Base-by-base conservation (phyloP, 2,797 vertebrate species). In the Thalassophryne amazonica region DNA sequence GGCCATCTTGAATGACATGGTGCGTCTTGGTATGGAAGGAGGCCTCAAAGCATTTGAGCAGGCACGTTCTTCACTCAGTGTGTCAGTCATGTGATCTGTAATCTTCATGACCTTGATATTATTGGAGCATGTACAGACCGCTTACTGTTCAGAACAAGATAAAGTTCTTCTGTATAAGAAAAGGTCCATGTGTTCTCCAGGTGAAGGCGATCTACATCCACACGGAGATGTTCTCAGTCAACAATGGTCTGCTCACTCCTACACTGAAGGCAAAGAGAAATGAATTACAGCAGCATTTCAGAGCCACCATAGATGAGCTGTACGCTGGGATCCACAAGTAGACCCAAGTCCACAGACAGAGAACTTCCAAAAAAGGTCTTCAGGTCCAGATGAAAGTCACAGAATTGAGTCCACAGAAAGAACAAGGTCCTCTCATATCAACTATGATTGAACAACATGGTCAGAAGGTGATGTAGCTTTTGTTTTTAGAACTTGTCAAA, bases 1-100 rank as follows among this genome's bases (percentile, higher is more conserved):
- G 21, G 80, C 84, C 46, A 88, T 99, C 66, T 68, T 98, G 20
- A 90, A 93, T 52, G 94, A 98, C 69, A 85, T 99, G 53, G 0
- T 92, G 65, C 90, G 47, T 30, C 16, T 94, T 10, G 97, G 97
- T 5, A 97, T 92, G 60, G 92, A 96, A 34, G 82, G 84, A 40
- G 94, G 93, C 23, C 90, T 99, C 30, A 99, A 97, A 77, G 86
- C 95, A 9, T 99, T 98, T 81, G 97, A 99, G 80, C 97, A 98
- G 93, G 97, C 97, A 59, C 8, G 54, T 15, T 24, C 36, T 2
- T 11, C 1, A 7, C 7, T 30, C 11, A 6, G 6, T 19, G 34
- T 25, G n/a, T 4, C 1, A 29, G n/a, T n/a, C 8, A 33, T 7
- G 13, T 11, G 5, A 7, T 22, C 2, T n/a, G n/a, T n/a, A n/a